Conservation (phyloP, 1,140 invertebrate species). For the Fopius arisanus region DNA sequence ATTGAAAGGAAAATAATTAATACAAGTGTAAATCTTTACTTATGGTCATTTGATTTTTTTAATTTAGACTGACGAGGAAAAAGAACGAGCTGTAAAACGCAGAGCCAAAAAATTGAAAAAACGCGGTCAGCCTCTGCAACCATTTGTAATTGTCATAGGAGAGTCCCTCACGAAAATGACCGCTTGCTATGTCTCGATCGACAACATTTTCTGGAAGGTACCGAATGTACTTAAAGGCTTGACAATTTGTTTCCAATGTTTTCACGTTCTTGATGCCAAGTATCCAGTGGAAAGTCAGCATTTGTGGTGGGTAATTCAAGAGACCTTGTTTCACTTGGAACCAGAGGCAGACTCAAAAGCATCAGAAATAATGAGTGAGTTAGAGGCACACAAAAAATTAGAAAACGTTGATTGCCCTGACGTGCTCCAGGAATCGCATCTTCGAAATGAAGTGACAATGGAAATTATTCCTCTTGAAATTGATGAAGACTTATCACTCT, state of each 20-base stretch:
- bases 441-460: no score
- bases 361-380: background rate
- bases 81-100: no score
- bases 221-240: background rate
- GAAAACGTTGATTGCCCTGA: no score
- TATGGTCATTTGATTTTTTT: no score
- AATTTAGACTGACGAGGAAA: no score
- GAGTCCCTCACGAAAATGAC: background rate
- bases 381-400: no score
- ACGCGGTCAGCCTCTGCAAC: background rate
- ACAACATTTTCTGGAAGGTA: constrained; percentile 19
- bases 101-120: no score
- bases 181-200: constrained; percentile 21
- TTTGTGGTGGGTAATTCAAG: constrained; percentile 23
- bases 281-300: constrained; percentile 25
- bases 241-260: constrained; percentile 22
- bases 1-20: no score
- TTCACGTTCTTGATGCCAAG: constrained; percentile 19
- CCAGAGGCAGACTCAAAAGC: constrained; percentile 19
- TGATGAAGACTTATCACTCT: no score
- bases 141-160: constrained; percentile 22
- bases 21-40: no score
- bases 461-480: no score
- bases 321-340: constrained; percentile 20
- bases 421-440: no score